Base-by-base conservation (phyloP, 1,140 invertebrate genomes). In the Bilobella aurantiaca region DNA sequence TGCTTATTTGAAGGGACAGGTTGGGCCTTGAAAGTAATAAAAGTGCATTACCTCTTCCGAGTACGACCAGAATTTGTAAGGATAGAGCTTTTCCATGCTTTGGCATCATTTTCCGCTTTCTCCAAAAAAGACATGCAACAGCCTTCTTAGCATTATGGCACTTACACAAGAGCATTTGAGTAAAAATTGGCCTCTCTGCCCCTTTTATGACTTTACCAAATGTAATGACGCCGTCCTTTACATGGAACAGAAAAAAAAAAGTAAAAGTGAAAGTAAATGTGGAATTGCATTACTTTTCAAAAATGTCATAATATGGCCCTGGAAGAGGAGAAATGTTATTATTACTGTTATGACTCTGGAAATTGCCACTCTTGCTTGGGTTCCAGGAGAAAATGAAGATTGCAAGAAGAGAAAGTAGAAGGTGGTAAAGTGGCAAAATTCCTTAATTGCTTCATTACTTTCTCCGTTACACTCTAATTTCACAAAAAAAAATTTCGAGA, bases 201-300 rank as follows among this genome's bases (percentile, higher is more conserved):
- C 8, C 14, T 53, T 53, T 53, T 53, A 53, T 53, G 49, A 53
- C 49, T 53, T 23, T 53, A 23, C 23, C 49, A 23, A 53, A 12
- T 53, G 12, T 23, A 53, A 53, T 53, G 23, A 53, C 21, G 8
- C 12, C 21, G 8, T 53, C 49, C 25, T 23, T 53, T 53, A 42
- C 8, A 8, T 42, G 37, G 37, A n/a, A 42, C 5, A 53, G 8
- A 23, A 53, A 5, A 23, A 23, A 23, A 23, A 53, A 53, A 23
- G 8, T 23, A 12, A 18, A 53, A 53, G 49, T 53, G 49, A 53
- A 53, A 53, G 49, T 53, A 53, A 53, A 53, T 53, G 49, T 53
- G 49, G 49, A 5, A 23, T 23, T 23, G 14, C 49, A 53, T 53
- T 53, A 53, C 49, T 53, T 53, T 53, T 23, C 23, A 53, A 53